Percentiles rank a stretch among this genome's conserved stretches.
These are phyloP conservation scores for Petrocephalus zakoni DNA, from an alignment of 2,113 vertebrate genomes.

Conservation along the genomic window DNA sequence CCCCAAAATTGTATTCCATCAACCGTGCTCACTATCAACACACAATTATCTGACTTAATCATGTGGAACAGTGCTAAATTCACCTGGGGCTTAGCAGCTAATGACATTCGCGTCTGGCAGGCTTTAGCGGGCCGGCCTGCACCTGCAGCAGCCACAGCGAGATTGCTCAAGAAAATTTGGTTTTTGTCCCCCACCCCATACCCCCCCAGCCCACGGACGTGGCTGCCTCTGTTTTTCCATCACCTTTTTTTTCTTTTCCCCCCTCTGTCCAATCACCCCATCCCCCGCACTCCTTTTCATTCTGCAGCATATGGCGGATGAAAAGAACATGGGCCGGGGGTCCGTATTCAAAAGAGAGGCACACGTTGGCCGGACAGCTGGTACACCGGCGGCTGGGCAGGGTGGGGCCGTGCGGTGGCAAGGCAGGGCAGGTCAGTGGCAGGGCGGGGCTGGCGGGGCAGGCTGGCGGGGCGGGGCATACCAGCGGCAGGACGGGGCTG, in stretches of 20 bases:
- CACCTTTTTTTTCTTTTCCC: conserved; percentile 15
- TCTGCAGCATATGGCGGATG: not conserved
- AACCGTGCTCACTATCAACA: conserved; percentile 99
- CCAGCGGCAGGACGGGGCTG: too few relatives aligned
- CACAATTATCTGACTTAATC: conserved; percentile 99
- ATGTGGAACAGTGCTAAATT: conserved; percentile 99
- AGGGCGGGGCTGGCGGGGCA: too few relatives aligned
- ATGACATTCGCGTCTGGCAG: conserved; percentile 99
- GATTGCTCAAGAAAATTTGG: conserved; percentile 99
- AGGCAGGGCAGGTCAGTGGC: not conserved
- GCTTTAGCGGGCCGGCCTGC: conserved; percentile 97
- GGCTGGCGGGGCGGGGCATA: not conserved
- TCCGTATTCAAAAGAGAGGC: not conserved
- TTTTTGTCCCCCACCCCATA: conserved; percentile 68
- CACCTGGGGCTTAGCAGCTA: conserved; percentile 99
- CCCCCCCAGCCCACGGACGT: not conserved
- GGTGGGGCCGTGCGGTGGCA: not conserved
- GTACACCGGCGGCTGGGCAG: conserved; percentile 29
- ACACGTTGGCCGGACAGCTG: conserved; percentile 41
- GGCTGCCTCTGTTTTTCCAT: conserved; percentile 12
- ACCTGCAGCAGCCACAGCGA: conserved; percentile 98
- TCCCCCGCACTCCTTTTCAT: conserved; percentile 6
- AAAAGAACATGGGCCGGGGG: not conserved
- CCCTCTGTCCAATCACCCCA: not conserved
- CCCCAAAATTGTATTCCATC: conserved; percentile 99